These are phyloP conservation scores for Micrasema minimum DNA, from an alignment of 1,140 invertebrate genomes.

Conservation along the genomic window DNA sequence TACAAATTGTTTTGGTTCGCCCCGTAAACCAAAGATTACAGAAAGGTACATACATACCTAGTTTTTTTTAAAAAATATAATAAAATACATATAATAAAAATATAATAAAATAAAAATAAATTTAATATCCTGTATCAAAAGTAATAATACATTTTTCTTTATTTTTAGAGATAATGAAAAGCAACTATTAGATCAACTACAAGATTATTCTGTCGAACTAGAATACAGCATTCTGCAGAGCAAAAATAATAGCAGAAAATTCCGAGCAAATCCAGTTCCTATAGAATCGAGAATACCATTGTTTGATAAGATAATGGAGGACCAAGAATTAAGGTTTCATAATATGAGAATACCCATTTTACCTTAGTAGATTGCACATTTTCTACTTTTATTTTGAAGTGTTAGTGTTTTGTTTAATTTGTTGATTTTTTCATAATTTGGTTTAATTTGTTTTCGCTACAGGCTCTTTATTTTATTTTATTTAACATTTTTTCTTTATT, in stretches of 20 bases:
- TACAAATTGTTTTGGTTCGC: slow-evolving; percentile 67
- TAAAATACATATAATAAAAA: too few relatives aligned
- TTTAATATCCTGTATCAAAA: too few relatives aligned
- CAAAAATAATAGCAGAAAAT: slow-evolving; percentile 64
- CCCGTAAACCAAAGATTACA: slow-evolving; percentile 75
- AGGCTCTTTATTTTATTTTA: too few relatives aligned
- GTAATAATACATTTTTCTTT: slow-evolving; percentile 20
- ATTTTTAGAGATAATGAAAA: slow-evolving; percentile 72
- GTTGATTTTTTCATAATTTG: too few relatives aligned
- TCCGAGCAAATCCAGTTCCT: slow-evolving; percentile 72
- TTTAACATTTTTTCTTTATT: too few relatives aligned
- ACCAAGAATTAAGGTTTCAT: slow-evolving; percentile 75
- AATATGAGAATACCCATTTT: neutral
- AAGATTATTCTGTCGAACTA: slow-evolving; percentile 59
- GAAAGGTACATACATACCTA: slow-evolving; percentile 65
- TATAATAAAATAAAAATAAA: too few relatives aligned
- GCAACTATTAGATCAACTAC: slow-evolving; percentile 66
- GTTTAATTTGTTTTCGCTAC: too few relatives aligned
- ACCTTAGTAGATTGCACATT: neutral
- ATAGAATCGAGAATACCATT: slow-evolving; percentile 75
- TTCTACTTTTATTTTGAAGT: neutral
- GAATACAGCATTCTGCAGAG: slow-evolving; percentile 63
- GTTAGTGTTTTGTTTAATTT: slow-evolving; percentile 1
- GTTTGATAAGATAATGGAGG: slow-evolving; percentile 75
- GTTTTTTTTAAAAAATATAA: neutral